Conservation (phyloP, 2,113 vertebrate genomes). For the Hippolais icterina region DNA sequence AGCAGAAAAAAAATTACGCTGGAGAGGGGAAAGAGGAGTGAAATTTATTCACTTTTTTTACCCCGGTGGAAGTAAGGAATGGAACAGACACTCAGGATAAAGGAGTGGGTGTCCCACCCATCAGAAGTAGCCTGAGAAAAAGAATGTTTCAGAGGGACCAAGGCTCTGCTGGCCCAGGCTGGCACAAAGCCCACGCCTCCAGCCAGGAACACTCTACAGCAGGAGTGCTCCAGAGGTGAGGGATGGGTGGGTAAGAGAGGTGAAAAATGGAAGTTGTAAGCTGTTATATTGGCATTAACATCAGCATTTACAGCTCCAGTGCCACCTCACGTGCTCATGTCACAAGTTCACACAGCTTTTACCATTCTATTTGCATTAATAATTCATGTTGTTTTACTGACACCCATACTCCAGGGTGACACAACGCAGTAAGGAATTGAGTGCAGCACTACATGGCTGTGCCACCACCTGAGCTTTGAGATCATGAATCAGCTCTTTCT, state of each 20-base stretch:
- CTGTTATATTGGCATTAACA: not conserved
- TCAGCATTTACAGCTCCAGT: not conserved
- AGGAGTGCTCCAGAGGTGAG: not conserved
- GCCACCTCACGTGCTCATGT: not conserved
- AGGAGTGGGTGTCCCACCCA: not conserved
- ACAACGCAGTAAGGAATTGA: not conserved
- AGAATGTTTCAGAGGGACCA: not conserved
- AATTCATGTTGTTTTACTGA: slow-evolving; percentile 6
- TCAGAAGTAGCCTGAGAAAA: not conserved
- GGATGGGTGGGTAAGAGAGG: not conserved
- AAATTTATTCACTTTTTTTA: not conserved
- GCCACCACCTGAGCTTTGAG: not conserved
- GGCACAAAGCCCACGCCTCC: not conserved
- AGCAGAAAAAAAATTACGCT: rapidly evolving
- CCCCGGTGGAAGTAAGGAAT: not conserved
- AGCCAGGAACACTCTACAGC: not conserved
- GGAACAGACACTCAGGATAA: not conserved
- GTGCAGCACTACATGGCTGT: not conserved
- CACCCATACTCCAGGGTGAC: not conserved
- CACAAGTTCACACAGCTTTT: not conserved
- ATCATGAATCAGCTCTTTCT: not conserved
- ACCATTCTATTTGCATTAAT: slow-evolving; percentile 10
- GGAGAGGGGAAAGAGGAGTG: not conserved
- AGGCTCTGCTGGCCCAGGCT: not conserved
- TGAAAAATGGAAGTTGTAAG: not conserved